Conservation (phyloP, 2,113 vertebrate species). For the Siniperca knerii region DNA sequence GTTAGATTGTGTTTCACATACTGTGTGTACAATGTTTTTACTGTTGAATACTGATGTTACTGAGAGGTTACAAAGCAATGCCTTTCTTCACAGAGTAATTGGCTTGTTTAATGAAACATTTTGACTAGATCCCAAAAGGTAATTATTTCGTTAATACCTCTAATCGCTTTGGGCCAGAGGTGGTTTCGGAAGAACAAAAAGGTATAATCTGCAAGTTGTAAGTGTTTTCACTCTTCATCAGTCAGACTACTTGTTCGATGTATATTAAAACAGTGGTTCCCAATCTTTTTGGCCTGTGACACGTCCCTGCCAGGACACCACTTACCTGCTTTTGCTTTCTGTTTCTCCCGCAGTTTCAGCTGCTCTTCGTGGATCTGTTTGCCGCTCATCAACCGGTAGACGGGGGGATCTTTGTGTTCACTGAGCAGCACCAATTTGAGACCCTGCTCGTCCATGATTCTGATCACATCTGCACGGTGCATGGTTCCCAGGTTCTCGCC, state of each 20-base stretch:
- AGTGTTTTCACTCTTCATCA: neutral
- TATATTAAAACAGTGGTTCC: neutral
- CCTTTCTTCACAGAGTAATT: neutral
- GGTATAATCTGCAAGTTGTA: neutral
- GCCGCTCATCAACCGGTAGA: conserved; percentile 92
- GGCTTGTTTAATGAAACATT: neutral
- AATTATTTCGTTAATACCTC: neutral
- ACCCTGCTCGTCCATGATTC: conserved; percentile 86
- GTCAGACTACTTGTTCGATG: too few species aligned
- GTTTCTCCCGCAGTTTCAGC: conserved; percentile 83
- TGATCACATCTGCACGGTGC: conserved; percentile 88
- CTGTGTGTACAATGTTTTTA: neutral
- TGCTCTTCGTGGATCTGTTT: conserved; percentile 91
- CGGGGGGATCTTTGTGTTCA: conserved; percentile 83
- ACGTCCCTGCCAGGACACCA: neutral
- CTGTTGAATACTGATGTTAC: neutral
- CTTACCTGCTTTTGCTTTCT: conserved; percentile 87
- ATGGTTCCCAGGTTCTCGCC: conserved; percentile 89
- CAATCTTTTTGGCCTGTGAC: neutral
- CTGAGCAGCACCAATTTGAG: conserved; percentile 88
- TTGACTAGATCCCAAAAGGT: too few species aligned
- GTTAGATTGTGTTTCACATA: too few species aligned
- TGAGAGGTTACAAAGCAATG: neutral
- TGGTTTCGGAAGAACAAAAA: neutral
- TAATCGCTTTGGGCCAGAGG: neutral